These are phyloP conservation scores for Gnathonemus longibarbis DNA, from an alignment of 2,113 vertebrate genomes.

Conservation along the genomic window DNA sequence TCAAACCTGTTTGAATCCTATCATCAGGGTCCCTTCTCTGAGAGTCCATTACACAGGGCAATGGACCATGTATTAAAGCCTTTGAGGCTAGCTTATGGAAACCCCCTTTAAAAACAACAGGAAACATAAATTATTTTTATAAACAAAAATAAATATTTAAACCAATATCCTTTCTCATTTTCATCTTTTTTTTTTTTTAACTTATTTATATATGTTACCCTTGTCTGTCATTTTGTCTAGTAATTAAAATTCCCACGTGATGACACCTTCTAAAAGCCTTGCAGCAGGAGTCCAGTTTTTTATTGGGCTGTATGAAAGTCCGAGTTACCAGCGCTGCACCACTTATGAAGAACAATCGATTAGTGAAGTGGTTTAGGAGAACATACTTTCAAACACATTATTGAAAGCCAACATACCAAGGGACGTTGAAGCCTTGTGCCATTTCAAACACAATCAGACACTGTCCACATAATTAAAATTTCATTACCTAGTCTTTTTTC, in stretches of 20 bases:
- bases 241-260: background rate
- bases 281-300: background rate
- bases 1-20: background rate
- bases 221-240: background rate
- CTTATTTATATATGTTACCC: background rate
- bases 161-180: background rate
- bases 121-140: background rate
- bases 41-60: background rate
- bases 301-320: background rate
- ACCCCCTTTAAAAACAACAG: background rate
- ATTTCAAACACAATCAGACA: background rate
- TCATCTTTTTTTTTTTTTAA: background rate
- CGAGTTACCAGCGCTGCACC: background rate
- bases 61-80: background rate
- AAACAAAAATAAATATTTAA: background rate
- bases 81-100: background rate
- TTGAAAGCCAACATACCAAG: background rate
- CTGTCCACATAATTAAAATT: conserved; percentile 14
- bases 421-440: background rate
- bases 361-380: background rate
- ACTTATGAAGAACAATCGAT: background rate
- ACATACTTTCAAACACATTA: background rate
- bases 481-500: background rate
- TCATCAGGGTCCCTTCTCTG: background rate
- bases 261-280: background rate